Percentiles rank a stretch among this genome's conserved stretches.
Evolutionary conservation across 2,113 vertebrate genomes (phyloP).

Genomic region (Cephalopholis sonnerati): DNA sequence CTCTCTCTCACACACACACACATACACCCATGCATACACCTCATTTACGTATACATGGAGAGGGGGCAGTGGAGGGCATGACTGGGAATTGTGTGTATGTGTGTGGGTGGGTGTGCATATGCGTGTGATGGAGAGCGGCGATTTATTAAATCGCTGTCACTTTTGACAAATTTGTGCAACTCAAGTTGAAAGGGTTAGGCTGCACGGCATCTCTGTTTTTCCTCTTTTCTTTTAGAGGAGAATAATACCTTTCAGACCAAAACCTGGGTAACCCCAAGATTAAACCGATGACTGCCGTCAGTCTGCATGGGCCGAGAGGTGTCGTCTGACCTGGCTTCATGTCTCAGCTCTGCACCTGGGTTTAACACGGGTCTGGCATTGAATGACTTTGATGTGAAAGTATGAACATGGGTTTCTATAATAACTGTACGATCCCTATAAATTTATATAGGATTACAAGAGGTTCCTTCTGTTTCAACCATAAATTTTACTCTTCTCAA

Average conservation of each 20-base stretch:
- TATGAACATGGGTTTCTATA: not conserved
- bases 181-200: constrained; percentile 79
- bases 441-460: not conserved
- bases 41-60: constrained; percentile 85
- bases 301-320: not conserved
- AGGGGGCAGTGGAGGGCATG: constrained; percentile 80
- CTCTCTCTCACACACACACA: constrained; percentile 40
- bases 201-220: constrained; percentile 58
- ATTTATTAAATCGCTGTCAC: constrained; percentile 88
- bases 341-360: not conserved
- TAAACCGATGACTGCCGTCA: constrained; percentile 13
- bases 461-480: not conserved
- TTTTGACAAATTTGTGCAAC: constrained; percentile 87
- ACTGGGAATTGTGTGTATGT: constrained; percentile 74
- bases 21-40: constrained; percentile 68
- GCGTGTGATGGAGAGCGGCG: constrained; percentile 77
- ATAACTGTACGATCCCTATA: not conserved
- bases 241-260: constrained; percentile 40
- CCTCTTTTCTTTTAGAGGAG: constrained; percentile 44
- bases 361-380: not conserved
- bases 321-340: not conserved
- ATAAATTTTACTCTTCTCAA: not conserved
- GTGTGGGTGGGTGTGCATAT: constrained; percentile 78
- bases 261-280: constrained; percentile 20
- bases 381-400: constrained; percentile 5